Evolutionary conservation across 1,140 invertebrate species (phyloP), one percentile per base, ranked within the genome.

Genomic region (Ooceraea biroi): DNA sequence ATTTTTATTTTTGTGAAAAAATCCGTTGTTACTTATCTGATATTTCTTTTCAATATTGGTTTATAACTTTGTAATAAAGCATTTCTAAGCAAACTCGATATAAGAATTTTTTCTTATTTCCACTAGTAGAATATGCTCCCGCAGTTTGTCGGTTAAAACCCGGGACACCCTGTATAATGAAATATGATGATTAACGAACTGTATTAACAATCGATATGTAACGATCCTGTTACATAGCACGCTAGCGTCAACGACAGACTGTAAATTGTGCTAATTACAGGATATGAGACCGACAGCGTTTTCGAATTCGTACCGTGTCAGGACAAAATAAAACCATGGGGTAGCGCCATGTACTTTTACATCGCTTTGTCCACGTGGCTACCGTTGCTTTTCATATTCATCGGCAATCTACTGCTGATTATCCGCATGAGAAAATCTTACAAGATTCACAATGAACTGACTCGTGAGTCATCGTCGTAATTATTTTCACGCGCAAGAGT

Each of bases 241-340:
- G 10, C 48, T 48, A 60, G 46, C 14, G 4, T 27, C 11, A 58
- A 58, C 25, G 27, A 57, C 30, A n/a, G 5, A 36, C 50, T 41
- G 30, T 11, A 57, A 36, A n/a, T 48, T 44, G 44, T 5, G 30
- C 12, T 46, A 65, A 84, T 88, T 84, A 10, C 58, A 93, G 93
- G 93, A 58, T 94, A 93, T 60, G 93, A 94, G 73, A 92, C 91
- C 2, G 93, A 94, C 58, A 93, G 92, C 66, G 91, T 93, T 27
- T 94, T 93, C 66, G 93, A 92, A 78, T 94, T 92, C 71, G 68
- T 84, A 36, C 87, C 92, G 7, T 94, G 93, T 58, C 85, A 90
- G 36, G 91, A 92, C n/a, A 86, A 89, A 4, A 85, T 89, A 61
- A 90, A 86, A 60, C 89, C 89, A 12, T 93, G 91, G 92, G 88